Evolutionary conservation across 2,113 vertebrate species (phyloP).

Genomic region (Girardinichthys multiradiatus): DNA sequence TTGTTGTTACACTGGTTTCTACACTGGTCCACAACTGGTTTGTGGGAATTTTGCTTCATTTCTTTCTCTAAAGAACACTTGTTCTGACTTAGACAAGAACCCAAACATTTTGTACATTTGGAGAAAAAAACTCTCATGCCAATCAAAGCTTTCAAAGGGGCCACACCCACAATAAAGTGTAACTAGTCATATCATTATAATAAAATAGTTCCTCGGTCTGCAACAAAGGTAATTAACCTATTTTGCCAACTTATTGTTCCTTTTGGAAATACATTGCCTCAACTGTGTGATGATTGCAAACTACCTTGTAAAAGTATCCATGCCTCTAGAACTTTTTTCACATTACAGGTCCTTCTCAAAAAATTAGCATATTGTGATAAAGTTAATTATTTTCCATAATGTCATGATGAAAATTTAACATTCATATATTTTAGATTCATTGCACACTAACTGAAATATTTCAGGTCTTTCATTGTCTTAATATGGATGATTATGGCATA

Average conservation of each 20-base stretch:
- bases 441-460: no score
- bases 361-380: no score
- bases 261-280: background rate
- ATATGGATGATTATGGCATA: no score
- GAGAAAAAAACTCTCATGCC: background rate
- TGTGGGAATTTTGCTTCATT: background rate
- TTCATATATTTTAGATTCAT: no score
- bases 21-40: background rate
- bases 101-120: background rate
- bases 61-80: background rate
- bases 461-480: no score
- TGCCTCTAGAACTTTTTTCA: background rate
- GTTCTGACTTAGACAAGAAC: background rate
- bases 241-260: background rate
- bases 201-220: background rate
- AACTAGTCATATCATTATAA: background rate
- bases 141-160: background rate
- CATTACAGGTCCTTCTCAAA: no score
- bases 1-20: constrained; percentile 5
- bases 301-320: background rate
- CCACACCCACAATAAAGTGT: background rate
- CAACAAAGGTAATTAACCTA: background rate
- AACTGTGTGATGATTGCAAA: background rate
- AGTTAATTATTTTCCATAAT: no score
- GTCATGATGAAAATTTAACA: no score